Evolutionary conservation across 2,113 vertebrate genomes (phyloP).

Genomic region (Calonectris borealis): DNA sequence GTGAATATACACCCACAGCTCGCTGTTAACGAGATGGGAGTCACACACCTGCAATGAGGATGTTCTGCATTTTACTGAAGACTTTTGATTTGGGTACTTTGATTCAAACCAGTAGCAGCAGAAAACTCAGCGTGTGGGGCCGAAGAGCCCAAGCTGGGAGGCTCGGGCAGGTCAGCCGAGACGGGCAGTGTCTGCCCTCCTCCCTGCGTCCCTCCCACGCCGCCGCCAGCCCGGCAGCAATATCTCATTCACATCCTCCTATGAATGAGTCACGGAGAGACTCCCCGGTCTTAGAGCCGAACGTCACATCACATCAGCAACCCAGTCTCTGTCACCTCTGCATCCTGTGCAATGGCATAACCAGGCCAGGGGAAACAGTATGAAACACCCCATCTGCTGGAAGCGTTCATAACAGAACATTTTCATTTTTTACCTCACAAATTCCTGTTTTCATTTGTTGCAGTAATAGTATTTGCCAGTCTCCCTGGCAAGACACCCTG

Average conservation of each 20-base stretch:
- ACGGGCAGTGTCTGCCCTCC: fast-evolving
- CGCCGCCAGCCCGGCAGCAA: background rate
- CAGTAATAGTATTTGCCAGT: background rate
- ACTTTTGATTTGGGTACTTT: background rate
- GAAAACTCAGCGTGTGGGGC: background rate
- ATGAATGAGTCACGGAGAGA: fast-evolving
- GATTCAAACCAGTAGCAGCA: background rate
- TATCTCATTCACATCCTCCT: background rate
- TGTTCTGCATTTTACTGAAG: background rate
- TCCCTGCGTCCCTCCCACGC: background rate
- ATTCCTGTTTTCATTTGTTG: background rate
- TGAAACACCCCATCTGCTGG: background rate
- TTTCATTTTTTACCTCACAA: background rate
- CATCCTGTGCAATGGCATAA: background rate
- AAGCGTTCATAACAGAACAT: fast-evolving
- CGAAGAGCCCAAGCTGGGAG: background rate
- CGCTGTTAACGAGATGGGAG: background rate
- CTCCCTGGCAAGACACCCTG: background rate
- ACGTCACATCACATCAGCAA: fast-evolving
- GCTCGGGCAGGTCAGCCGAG: background rate
- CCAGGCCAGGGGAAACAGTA: background rate
- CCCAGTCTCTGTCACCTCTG: background rate
- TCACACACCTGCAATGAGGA: background rate
- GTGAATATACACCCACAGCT: background rate
- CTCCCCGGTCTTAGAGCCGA: fast-evolving